Evolutionary conservation across 2,797 vertebrate genomes (phyloP), one percentile per base, ranked within the genome.

Genomic region (Mastacembelus armatus): DNA sequence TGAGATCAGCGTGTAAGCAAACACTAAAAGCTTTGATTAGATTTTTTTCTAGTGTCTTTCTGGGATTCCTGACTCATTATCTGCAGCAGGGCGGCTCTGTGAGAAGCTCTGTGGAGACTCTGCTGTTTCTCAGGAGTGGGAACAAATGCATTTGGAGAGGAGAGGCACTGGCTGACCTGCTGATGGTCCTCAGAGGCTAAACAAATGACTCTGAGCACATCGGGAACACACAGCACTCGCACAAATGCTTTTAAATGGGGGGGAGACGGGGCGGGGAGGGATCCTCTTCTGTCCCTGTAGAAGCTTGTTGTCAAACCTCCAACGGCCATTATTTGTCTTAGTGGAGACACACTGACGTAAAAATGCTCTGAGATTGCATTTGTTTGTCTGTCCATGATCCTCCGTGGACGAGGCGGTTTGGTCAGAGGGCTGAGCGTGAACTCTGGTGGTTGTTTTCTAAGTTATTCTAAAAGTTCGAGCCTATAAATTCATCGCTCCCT

Each of bases 91-190:
- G 56, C 39, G 12, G 67, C 67, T 62, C 68, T 44, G 64, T 4
- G 57, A 80, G 69, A 65, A 67, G 61, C 77, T 83, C 80, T 60
- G 70, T 18, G 36, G 80, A 82, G 71, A 63, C 36, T 32, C 30
- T 0, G 56, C 52, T 11, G 36, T 0, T 50, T 87, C 83, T 84
- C 81, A 14, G 64, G 74, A 70, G 78, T 79, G 64, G 81, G 74
- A 87, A 81, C 78, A 84, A 80, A 88, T 80, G 84, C 84, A 85
- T 87, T 85, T 85, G 75, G 61, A 83, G 66, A 69, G 74, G 69
- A 80, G 71, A 71, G 51, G 74, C 78, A 5, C 40, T 38, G 74
- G 75, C 67, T 15, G 80, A 56, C 55, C 68, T 26, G 68, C 74
- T 66, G 83, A 64, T 73, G 74, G 81, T 81, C 84, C 87, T 76